A percentile compares a stretch with the other conserved stretches of the same genome.
phyloP scores from a whole-genome alignment of 2,797 vertebrate genomes.

The Podarcis lilfordi region DNA sequence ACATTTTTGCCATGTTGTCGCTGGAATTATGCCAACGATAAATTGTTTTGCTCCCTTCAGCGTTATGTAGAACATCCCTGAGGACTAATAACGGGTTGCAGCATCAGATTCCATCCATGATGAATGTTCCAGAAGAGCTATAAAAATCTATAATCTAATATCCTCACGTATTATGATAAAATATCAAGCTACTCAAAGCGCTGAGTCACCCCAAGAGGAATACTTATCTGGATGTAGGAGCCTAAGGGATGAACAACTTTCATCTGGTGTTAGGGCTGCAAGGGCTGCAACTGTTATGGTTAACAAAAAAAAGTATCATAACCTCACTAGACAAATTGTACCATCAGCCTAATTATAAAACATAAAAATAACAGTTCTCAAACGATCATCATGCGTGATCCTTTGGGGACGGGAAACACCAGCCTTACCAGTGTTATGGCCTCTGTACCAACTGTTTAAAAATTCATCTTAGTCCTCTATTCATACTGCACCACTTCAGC shows the following conservation, averaged over 20 bases:
- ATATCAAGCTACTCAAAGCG: neutral
- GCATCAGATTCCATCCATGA: conserved; percentile 10
- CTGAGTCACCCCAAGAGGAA: neutral
- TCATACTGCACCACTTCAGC: conserved; percentile 3
- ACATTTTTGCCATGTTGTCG: neutral
- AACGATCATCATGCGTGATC: neutral
- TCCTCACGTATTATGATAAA: conserved; percentile 14
- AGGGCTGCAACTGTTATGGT: neutral
- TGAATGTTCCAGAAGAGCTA: conserved; percentile 9
- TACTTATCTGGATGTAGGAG: neutral
- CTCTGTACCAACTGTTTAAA: conserved; percentile 26
- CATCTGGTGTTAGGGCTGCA: neutral
- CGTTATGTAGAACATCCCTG: neutral
- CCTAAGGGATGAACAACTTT: neutral
- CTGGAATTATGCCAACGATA: neutral
- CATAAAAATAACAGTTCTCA: neutral
- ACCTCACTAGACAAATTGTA: neutral
- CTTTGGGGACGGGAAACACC: neutral
- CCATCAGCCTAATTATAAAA: neutral
- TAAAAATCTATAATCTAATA: conserved; percentile 23
- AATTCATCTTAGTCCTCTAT: conserved; percentile 28
- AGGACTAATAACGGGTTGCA: neutral
- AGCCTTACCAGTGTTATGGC: neutral
- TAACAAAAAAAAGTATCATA: neutral
- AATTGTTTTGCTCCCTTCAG: conserved; percentile 2